These are phyloP conservation scores for Vanacampus margaritifer DNA, from an alignment of 2,113 vertebrate species.

Conservation along the genomic window DNA sequence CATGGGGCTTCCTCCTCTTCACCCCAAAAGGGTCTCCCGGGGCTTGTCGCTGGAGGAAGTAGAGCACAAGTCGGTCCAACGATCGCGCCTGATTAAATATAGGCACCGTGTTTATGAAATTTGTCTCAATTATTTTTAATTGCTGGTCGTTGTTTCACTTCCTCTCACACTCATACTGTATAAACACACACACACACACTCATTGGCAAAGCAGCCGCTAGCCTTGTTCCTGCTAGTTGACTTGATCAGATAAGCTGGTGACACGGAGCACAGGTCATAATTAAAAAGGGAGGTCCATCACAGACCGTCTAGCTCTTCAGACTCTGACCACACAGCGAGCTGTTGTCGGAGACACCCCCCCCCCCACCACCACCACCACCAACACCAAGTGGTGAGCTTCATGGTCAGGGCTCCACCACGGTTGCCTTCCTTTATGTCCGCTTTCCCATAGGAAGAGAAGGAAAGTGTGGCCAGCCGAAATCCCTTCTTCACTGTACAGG, in stretches of 20 bases:
- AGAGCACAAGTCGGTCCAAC: slow-evolving; percentile 51
- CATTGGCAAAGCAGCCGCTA: slow-evolving; percentile 27
- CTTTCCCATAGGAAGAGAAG: not conserved
- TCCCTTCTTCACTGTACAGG: not conserved
- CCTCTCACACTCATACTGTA: slow-evolving; percentile 31
- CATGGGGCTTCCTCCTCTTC: not conserved
- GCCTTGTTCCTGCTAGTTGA: slow-evolving; percentile 33
- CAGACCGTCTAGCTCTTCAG: slow-evolving; percentile 15
- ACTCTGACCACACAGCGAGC: slow-evolving; percentile 48
- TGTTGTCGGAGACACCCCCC: slow-evolving; percentile 4
- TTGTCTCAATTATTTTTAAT: slow-evolving; percentile 73
- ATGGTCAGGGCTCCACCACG: slow-evolving; percentile 1
- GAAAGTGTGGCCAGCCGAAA: not conserved
- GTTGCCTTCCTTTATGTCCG: not conserved
- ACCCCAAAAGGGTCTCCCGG: slow-evolving; percentile 26
- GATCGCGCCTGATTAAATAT: slow-evolving; percentile 62
- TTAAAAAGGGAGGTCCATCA: slow-evolving; percentile 54
- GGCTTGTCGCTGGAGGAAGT: slow-evolving; percentile 37
- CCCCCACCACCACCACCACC: not conserved
- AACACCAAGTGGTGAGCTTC: slow-evolving; percentile 15
- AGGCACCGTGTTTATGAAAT: slow-evolving; percentile 61
- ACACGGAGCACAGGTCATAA: slow-evolving; percentile 61
- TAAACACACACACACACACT: slow-evolving; percentile 8
- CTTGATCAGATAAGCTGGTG: slow-evolving; percentile 62
- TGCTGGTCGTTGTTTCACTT: slow-evolving; percentile 53